A percentile compares a stretch with the other conserved stretches of the same genome.
Evolutionary conservation across 2,113 vertebrate genomes (phyloP).

Genomic region (Pyrgilauda ruficollis): DNA sequence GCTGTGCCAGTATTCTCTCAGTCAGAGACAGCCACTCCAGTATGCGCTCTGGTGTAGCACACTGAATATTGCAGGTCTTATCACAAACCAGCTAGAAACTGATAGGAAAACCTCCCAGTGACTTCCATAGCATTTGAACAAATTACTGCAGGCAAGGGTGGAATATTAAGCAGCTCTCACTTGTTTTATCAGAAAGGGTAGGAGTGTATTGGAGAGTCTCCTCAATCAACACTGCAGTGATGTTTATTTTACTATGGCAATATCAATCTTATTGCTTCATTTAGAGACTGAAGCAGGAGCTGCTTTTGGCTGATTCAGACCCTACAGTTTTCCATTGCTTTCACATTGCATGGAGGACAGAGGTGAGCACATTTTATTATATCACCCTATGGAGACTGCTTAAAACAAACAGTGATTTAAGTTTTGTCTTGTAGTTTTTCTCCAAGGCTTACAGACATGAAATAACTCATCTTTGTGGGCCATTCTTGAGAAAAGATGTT

Average conservation of each 20-base stretch:
- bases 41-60: background rate
- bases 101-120: background rate
- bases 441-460: conserved; percentile 20
- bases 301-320: background rate
- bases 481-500: background rate
- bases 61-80: background rate
- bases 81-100: background rate
- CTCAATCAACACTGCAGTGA: background rate
- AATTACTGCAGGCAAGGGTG: background rate
- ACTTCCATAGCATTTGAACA: background rate
- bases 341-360: background rate
- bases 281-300: background rate
- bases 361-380: background rate
- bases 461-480: conserved; percentile 14
- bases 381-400: background rate
- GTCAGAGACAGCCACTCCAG: background rate
- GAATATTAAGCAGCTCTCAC: background rate
- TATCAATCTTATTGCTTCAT: background rate
- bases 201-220: background rate
- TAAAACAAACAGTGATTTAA: background rate
- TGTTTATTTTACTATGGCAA: background rate
- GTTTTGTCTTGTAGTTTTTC: conserved; percentile 51
- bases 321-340: background rate
- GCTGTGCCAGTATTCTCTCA: background rate
- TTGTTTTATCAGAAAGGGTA: background rate